Evolutionary conservation across 1,140 invertebrate genomes (phyloP), one percentile per base, ranked within the genome.

Genomic region (Camponotus pennsylvanicus): DNA sequence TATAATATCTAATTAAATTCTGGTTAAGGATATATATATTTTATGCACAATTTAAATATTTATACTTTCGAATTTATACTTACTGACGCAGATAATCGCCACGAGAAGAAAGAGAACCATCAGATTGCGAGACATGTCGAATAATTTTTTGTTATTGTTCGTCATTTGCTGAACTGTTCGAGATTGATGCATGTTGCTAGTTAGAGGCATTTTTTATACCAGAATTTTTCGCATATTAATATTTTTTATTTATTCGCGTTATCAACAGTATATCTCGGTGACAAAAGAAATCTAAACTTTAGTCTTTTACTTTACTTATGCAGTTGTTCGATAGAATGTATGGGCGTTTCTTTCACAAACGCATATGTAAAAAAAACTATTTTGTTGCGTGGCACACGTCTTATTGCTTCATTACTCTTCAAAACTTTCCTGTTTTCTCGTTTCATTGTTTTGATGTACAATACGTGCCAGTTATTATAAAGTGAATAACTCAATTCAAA

Each of bases 81-180:
- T 67, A 79, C 76, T 42, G 42, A 27, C 45, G 37, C 37, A 27
- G 13, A 34, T 13, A n/a, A 79, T 49, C 13, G 45, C 27, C 21
- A 64, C 63, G 61, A 79, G 1, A n/a, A 79, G 63, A 2, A 52
- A 13, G 61, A 67, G n/a, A 5, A 49, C 32, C 13, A 79, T 34
- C 9, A 66, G 3, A 13, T 64, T 52, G 18, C 63, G 76, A n/a
- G 76, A 32, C 76, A 79, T 77, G 75, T 18, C 27, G 27, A 52
- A 49, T 1, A 18, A 2, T 73, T 32, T 73, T 18, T 55, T 55
- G 45, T 55, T 32, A 18, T 9, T 67, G 34, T 11, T 42, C 15
- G 15, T 67, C 42, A 37, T 18, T 40, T 42, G 64, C 37, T 21
- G 37, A 67, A 21, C 5, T 6, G 6, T 37, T 37, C 6, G 32